Evolutionary conservation across 2,113 vertebrate genomes (phyloP), one percentile per base, ranked within the genome.

Genomic region (Zootoca vivipara): DNA sequence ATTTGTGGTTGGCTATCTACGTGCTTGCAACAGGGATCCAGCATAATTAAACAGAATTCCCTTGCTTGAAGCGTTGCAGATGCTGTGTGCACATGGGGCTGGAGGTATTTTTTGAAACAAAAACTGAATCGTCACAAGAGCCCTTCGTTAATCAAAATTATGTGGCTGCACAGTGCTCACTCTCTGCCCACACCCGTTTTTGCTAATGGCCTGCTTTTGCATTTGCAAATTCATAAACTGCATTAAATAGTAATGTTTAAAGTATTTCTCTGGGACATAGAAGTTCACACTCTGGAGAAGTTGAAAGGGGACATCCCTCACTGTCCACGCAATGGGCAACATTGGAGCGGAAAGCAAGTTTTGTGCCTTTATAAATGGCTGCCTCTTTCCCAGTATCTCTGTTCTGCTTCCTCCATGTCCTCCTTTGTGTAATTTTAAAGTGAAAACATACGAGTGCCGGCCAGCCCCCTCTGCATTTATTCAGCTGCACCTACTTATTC

Each of bases 401-500:
- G 13, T 56, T 69, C 72, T 69, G 24, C 62, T 56, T 83, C 87
- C 87, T 88, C 86, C 86, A 42, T 91, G 87, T 88, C 93, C 85
- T 86, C 95, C 72, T 87, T 92, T 74, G 89, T 87, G 85, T 93
- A 94, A 92, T 92, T 93, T 94, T 94, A 95, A 96, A 97, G 86
- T 95, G 94, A 90, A 97, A 97, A 95, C 94, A 96, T 89, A 94
- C 89, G 92, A 91, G 75, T 30, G 56, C 42, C 86, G 89, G 77
- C 26, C 80, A 89, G 35, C 80, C 78, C 35, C 82, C 85, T 58
- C 42, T 89, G 88, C 92, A 94, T 95, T 96, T 96, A 95, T 85
- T 96, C 96, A 96, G 96, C 95, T 96, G 96, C 93, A 95, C 80
- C 90, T 94, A 95, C 95, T 97, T 96, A 96, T 94, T 96, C 94